These are phyloP conservation scores for Heterodera schachtii DNA, from an alignment of 1,140 invertebrate genomes.

Conservation along the genomic window DNA sequence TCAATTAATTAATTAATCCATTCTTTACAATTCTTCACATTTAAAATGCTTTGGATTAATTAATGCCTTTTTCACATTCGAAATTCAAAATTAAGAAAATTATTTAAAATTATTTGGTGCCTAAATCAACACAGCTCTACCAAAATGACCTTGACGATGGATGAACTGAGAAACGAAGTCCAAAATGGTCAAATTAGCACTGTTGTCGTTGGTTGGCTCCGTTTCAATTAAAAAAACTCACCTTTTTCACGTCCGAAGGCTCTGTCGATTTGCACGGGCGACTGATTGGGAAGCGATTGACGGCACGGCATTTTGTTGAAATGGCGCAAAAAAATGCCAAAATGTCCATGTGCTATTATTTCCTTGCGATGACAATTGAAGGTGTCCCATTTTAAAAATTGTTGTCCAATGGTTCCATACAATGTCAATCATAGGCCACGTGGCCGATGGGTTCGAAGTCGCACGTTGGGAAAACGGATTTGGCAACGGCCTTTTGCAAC, in stretches of 20 bases:
- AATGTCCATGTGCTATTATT: background rate
- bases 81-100: no score
- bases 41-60: no score
- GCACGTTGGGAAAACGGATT: background rate
- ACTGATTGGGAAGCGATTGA: conserved; percentile 18
- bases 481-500: background rate
- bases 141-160: conserved; percentile 8
- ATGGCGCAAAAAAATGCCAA: conserved; percentile 14
- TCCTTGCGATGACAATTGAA: conserved; percentile 12
- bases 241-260: background rate
- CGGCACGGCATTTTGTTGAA: conserved; percentile 8
- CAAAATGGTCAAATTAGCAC: conserved; percentile 23
- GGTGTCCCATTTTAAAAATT: background rate
- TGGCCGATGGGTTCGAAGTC: conserved; percentile 6
- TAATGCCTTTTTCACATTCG: no score
- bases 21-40: no score
- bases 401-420: background rate
- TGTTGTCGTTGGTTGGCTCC: conserved; percentile 16
- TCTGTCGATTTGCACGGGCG: conserved; percentile 21
- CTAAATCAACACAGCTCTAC: no score
- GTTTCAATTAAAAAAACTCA: background rate
- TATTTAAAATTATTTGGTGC: no score
- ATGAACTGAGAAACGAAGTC: conserved; percentile 8
- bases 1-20: no score
- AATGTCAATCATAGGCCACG: background rate